A percentile compares a stretch with the other conserved stretches of the same genome.
Evolutionary conservation across 2,797 vertebrate species (phyloP).

Genomic region (Hoplostethus mediterraneus): DNA sequence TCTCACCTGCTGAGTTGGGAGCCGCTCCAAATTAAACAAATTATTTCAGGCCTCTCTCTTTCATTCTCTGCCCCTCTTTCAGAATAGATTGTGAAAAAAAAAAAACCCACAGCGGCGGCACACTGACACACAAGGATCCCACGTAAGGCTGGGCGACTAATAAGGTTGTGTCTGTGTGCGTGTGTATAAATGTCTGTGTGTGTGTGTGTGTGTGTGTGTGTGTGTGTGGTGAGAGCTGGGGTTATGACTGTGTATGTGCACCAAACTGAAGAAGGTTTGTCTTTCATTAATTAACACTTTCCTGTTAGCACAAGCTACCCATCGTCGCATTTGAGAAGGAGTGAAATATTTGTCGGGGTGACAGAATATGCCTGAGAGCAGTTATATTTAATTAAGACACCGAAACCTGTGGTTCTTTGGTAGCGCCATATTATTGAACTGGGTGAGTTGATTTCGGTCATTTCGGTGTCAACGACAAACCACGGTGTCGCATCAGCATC

Average conservation of each 20-base stretch:
- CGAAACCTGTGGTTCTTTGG: constrained; percentile 35
- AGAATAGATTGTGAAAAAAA: constrained; percentile 62
- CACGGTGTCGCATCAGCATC: neutral
- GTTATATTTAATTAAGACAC: constrained; percentile 68
- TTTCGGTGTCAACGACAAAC: constrained; percentile 15
- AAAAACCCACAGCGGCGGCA: constrained; percentile 70
- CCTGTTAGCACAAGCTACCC: constrained; percentile 86
- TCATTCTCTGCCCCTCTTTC: constrained; percentile 53
- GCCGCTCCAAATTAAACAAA: constrained; percentile 89
- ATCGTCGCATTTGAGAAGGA: constrained; percentile 83
- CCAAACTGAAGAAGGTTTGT: constrained; percentile 88
- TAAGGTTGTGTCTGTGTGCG: constrained; percentile 70
- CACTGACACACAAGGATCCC: constrained; percentile 83
- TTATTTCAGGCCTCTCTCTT: constrained; percentile 82
- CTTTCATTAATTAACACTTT: constrained; percentile 95
- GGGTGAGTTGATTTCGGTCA: constrained; percentile 5
- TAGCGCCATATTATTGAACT: constrained; percentile 1
- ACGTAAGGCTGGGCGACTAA: constrained; percentile 85
- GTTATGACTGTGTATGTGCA: constrained; percentile 73
- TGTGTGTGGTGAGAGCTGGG: constrained; percentile 29
- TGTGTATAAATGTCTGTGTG: neutral
- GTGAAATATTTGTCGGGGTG: constrained; percentile 86
- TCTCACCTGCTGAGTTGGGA: constrained; percentile 89
- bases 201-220: constrained; percentile 23
- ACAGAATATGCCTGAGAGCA: constrained; percentile 75